Conservation (phyloP, 2,797 vertebrate genomes). For the Trematomus bernacchii region DNA sequence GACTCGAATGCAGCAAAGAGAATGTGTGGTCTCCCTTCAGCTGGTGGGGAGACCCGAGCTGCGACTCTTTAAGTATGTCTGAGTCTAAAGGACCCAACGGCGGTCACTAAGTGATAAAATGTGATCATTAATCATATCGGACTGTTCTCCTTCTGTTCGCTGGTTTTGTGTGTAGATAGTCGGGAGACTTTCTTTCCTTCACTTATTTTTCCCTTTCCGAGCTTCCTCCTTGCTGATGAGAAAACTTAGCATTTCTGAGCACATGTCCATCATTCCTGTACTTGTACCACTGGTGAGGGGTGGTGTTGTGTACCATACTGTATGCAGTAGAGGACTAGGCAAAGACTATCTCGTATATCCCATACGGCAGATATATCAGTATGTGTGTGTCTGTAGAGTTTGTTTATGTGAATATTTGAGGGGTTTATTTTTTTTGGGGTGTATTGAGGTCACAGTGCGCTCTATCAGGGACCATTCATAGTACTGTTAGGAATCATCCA, state of each 20-base stretch:
- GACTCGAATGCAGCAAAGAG: constrained; percentile 67
- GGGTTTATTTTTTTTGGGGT: not conserved
- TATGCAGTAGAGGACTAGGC: constrained; percentile 72
- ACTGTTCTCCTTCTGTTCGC: constrained; percentile 47
- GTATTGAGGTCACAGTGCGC: constrained; percentile 31
- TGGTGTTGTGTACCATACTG: constrained; percentile 63
- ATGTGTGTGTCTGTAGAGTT: constrained; percentile 30
- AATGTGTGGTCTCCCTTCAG: constrained; percentile 69
- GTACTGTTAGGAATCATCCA: constrained; percentile 40
- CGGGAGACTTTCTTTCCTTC: constrained; percentile 38
- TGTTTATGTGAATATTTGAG: constrained; percentile 47
- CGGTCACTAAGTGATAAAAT: constrained; percentile 18
- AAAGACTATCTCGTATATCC: constrained; percentile 73
- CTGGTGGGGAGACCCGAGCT: constrained; percentile 30
- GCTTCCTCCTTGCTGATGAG: constrained; percentile 44
- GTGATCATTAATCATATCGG: constrained; percentile 51
- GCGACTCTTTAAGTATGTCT: constrained; percentile 36
- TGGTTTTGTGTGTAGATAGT: constrained; percentile 55
- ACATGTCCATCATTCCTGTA: constrained; percentile 50
- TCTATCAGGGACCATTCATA: constrained; percentile 65
- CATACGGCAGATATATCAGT: constrained; percentile 58
- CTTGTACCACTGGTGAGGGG: constrained; percentile 43
- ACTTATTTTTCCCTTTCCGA: constrained; percentile 4
- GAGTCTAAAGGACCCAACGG: constrained; percentile 23
- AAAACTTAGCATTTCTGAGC: constrained; percentile 33